phyloP scores from a whole-genome alignment of 2,888 invertebrate species.

The Drosophila atroscutellata region DNA sequence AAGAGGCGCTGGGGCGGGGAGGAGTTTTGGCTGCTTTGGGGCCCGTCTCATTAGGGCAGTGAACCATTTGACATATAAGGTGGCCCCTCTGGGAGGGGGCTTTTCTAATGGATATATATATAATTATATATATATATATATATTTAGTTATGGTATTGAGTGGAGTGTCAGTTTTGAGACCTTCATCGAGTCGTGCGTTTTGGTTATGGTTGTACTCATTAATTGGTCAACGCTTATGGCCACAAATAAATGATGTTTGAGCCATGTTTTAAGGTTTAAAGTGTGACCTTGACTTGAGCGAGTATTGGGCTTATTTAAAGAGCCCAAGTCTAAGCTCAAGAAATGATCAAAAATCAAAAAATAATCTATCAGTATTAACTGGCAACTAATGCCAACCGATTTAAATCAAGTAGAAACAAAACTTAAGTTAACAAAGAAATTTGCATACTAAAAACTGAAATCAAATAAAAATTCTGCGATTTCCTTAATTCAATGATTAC shows the following conservation, averaged over 20 bases:
- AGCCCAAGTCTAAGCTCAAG: too few relatives aligned
- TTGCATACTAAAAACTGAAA: conserved; percentile 24
- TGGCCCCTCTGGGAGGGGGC: neutral
- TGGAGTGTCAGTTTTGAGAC: conserved; percentile 5
- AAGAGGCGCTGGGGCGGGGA: conserved; percentile 4
- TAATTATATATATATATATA: neutral
- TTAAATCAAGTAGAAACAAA: conserved; percentile 10
- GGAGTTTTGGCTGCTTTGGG: neutral
- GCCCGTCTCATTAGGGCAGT: conserved; percentile 64
- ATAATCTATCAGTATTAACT: neutral
- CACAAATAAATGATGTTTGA: conserved; percentile 9
- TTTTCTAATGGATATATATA: conserved; percentile 3
- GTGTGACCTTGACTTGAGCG: conserved; percentile 2
- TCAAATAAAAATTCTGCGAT: conserved; percentile 18
- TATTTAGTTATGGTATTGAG: conserved; percentile 23
- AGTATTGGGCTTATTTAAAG: neutral
- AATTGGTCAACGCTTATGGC: conserved; percentile 15
- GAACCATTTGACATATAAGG: conserved; percentile 71
- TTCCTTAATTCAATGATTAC: conserved; percentile 45
- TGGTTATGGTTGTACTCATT: conserved; percentile 7
- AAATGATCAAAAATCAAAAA: too few relatives aligned
- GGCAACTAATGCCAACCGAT: neutral
- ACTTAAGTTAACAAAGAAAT: conserved; percentile 23
- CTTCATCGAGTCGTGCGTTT: conserved; percentile 19
- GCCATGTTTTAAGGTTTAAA: neutral